Base-by-base conservation (phyloP, 2,797 vertebrate genomes). In the Clarias laeviceps region DNA sequence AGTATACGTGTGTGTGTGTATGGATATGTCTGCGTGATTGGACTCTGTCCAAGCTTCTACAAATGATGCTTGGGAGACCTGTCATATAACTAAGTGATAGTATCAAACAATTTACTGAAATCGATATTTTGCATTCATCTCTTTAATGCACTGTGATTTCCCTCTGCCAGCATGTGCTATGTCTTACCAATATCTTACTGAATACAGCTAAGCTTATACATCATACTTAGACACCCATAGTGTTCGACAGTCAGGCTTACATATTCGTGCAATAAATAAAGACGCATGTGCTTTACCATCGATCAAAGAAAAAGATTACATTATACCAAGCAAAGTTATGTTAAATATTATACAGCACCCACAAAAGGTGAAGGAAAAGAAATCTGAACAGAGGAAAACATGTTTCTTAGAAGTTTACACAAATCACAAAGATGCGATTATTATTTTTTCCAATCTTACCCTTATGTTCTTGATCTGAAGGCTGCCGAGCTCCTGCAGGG, bases 401-500 rank as follows among this genome's bases (percentile, higher is more conserved):
- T 17, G 18, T 3, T 62, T 62, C 59, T 24, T n/a, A 34, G 20
- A 59, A 11, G 54, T 57, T 57, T 57, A 34, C 18, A 9, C 29
- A 54, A 57, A 76, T 76, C 73, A 22, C 6, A 20, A 59, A 57
- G 11, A n/a, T 24, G 27, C 14, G 50, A 50, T 50, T 20, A 15
- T 12, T 59, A 24, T 61, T 8, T 40, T 27, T 6, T 32, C 66
- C 18, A 82, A 0, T 91, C 94, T 94, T 91, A 99, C 98, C 95
- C 96, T 94, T 89, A 98, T 89, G 50, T 92, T 95, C 92, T 96
- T 98, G 91, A 99, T 99, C 93, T 98, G 97, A 61, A 99, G 92
- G 0, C 97, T 98, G 45, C 98, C 98, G 90, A 98, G 95, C 76
- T 98, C 97, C 91, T 97, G 97, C 64, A 99, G 95, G 20, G 97